Evolutionary conservation across 2,888 invertebrate species (phyloP), one percentile per base, ranked within the genome.

Genomic region (Parochlus steinenii): DNA sequence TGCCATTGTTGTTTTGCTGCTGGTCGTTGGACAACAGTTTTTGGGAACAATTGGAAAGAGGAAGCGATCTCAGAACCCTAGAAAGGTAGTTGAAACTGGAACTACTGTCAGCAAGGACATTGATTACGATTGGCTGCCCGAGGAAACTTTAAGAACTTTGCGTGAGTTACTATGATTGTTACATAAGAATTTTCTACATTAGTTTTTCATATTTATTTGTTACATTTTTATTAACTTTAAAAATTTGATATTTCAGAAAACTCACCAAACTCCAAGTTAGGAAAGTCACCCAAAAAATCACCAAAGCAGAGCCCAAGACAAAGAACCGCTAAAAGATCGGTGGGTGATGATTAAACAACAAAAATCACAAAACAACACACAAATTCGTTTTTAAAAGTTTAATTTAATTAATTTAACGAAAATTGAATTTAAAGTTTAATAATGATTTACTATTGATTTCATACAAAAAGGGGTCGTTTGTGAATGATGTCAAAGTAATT

Each of bases 61-160:
- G 20, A 59, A 58, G 46, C 56, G 59, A 32, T 48, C 52, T 52
- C 54, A 33, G 50, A 62, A 62, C 42, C 67, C 55, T 2, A 67
- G 73, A 34, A 67, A 70, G 41, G 70, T 72, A 25, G 71, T 90
- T 4, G 95, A 98, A 63, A 82, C 86, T 47, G 95, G 95, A 42
- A 95, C 95, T 1, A 71, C 74, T 40, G 82, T 77, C 49, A 78
- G 76, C 39, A 74, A 80, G 48, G 87, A 90, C 58, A 89, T 99
- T 4, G 97, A 98, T 61, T 95, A 87, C 52, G 95, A 98, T 48
- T 98, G 98, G 98, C 67, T 98, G 52, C 97, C 98, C 25, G 79
- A 81, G 52, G 86, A 90, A 59, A 81, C 83, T 42, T 67, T 87
- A 33, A 76, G 79, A 46, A 74, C 71, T 55, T 65, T 85, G 45